phyloP scores from a whole-genome alignment of 2,113 vertebrate genomes.

The Trichechus manatus region DNA sequence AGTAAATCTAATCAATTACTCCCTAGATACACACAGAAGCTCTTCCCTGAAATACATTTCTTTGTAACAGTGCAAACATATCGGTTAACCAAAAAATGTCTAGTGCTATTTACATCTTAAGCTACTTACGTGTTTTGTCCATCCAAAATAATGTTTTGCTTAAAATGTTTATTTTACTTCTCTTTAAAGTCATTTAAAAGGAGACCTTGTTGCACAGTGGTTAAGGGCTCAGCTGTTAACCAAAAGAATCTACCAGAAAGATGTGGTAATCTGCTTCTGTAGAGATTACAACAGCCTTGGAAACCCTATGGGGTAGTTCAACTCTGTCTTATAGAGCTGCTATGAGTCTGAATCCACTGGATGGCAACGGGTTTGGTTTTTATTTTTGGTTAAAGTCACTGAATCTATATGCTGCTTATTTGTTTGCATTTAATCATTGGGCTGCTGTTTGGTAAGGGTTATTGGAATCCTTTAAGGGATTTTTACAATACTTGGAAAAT shows the following conservation, averaged over 20 bases:
- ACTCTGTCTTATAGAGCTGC: not conserved
- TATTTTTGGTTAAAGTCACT: not conserved
- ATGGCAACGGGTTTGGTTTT: not conserved
- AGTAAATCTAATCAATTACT: conserved; percentile 1
- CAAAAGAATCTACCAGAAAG: not conserved
- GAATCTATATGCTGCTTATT: not conserved
- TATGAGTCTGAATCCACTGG: not conserved
- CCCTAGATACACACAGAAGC: not conserved
- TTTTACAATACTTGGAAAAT: not conserved
- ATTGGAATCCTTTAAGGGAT: not conserved
- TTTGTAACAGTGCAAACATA: not conserved
- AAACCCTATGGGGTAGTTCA: not conserved
- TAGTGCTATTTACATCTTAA: not conserved
- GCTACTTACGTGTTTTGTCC: not conserved
- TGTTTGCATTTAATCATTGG: not conserved
- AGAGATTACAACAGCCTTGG: not conserved
- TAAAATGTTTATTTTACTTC: not conserved
- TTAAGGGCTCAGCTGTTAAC: no score
- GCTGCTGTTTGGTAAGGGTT: not conserved
- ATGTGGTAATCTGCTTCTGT: not conserved
- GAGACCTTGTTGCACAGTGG: no score
- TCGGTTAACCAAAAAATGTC: not conserved
- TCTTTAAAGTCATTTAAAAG: not conserved
- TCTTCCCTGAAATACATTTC: not conserved
- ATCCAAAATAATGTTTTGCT: not conserved